Base-by-base conservation (phyloP, 2,888 invertebrate species). In the Hyposoter didymator region DNA sequence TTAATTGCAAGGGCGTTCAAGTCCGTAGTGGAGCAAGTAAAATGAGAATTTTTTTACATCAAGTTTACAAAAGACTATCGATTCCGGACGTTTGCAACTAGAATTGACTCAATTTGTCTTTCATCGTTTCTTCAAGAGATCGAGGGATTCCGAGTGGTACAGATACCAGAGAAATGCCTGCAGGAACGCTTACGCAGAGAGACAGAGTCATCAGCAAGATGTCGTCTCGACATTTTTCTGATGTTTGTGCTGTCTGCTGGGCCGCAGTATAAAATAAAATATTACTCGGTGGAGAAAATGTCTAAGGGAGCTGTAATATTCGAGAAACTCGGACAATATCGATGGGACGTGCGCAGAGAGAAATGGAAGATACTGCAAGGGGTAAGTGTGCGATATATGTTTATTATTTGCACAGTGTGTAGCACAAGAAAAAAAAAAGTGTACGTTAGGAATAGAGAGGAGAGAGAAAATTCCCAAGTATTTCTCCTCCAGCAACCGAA, bases 261-360 rank as follows among this genome's bases (percentile, higher is more conserved):
- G 39, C 35, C n/a, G n/a, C n/a, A 14, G 62, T 45, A 75, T 52
- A 19, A 70, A 82, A 82, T 66, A 66, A 75, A 78, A 72, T 79
- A 75, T 78, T 73, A 47, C 52, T 47, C 69, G 81, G 62, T 19
- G 35, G 62, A 32, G 72, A 47, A 52, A 76, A 76, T 55, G 32
- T 67, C 17, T 45, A 19, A 14, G 32, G 12, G 43, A 70, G 17
- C 43, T 43, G 73, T 74, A 70, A 75, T 22, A 62, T 64, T 62
- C 39, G 76, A 59, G 69, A 62, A 82, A 78, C 59, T 80, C 55
- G 47, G 59, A 47, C 39, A 69, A 85, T 82, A 85, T 85, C 70
- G 82, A 82, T 70, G 39, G 64, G 43, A 84, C 84, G 82, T 84
- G 84, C 49, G n/a, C 69, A 64, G 47, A 59, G 73, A 79, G 62